Conservation (phyloP, 2,888 invertebrate species). For the Dione juno region DNA sequence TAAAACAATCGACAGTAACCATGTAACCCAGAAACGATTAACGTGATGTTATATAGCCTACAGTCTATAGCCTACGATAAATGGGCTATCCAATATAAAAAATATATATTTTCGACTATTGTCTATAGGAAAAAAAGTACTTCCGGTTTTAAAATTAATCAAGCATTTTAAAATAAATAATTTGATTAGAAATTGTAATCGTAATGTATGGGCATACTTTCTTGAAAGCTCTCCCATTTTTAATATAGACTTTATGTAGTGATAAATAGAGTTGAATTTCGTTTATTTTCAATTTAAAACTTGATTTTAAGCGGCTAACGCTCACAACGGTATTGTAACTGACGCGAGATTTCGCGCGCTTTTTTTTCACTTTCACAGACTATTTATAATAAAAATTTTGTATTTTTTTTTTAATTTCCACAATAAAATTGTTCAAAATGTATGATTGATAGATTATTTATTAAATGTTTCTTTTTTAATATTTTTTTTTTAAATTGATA, state of each 20-base stretch:
- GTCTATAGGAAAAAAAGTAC: background rate
- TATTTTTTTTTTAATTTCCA: too few relatives aligned
- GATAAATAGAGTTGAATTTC: background rate
- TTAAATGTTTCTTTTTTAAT: too few relatives aligned
- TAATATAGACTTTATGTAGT: background rate
- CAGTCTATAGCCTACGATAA: too few relatives aligned
- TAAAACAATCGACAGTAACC: too few relatives aligned
- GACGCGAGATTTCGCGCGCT: conserved; percentile 65
- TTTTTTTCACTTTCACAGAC: conserved; percentile 48
- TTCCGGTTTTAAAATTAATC: background rate
- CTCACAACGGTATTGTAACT: conserved; percentile 69
- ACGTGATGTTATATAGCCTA: too few relatives aligned
- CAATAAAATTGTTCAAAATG: too few relatives aligned
- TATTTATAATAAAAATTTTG: conserved; percentile 17
- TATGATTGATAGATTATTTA: too few relatives aligned
- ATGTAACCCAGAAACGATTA: too few relatives aligned
- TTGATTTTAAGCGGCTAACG: conserved; percentile 61
- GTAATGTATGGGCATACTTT: background rate
- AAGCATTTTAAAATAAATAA: background rate
- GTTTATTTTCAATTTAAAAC: background rate
- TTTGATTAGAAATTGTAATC: conserved; percentile 1
- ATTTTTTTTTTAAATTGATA: too few relatives aligned
- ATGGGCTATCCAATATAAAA: too few relatives aligned
- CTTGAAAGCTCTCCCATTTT: too few relatives aligned
- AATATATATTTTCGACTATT: background rate